Base-by-base conservation (phyloP, 2,888 invertebrate genomes). In the Dolomedes plantarius region DNA sequence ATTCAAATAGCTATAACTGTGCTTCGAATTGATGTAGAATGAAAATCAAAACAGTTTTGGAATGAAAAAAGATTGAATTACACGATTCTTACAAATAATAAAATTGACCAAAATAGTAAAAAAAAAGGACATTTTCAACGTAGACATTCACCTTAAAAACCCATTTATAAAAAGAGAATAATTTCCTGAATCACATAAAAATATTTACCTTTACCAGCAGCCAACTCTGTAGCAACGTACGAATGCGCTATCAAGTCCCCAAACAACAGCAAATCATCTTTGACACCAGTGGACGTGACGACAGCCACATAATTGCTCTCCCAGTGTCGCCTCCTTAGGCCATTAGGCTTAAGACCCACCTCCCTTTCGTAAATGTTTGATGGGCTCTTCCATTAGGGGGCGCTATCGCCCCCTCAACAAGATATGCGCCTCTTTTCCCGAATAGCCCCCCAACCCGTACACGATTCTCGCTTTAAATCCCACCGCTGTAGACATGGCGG, bases 391-490 rank as follows among this genome's bases (percentile, higher is more conserved):
- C 86, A 86, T 86, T 86, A 86, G 65, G 71, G 73, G 31, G 46
- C 36, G 74, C 71, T 75, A 50, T 46, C 65, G 23, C 5, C 81
- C 76, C 76, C 50, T 62, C 72, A 78, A 85, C 85, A 85, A 85
- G 85, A 85, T 85, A 85, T 85, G 77, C 78, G 69, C 77, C 83
- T 46, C 72, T 72, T 46, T 65, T 13, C 41, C 39, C 13, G 39
- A 41, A 23, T 29, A 27, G 41, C 39, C 27, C 36, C 56, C 29
- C 9, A 62, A 69, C 31, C 73, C 62, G 50, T 78, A 86, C 86
- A 86, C 75, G 86, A 80, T 75, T 86, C 86, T 86, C 67, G 86
- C 80, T 86, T 86, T 86, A 86, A 86, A 86, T 80, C 86, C 68
- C 73, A 62, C 69, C 50, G 73, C 71, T 68, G 75, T 41, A 75